These are phyloP conservation scores for Eurypyga helias DNA, from an alignment of 2,113 vertebrate genomes.

Conservation along the genomic window DNA sequence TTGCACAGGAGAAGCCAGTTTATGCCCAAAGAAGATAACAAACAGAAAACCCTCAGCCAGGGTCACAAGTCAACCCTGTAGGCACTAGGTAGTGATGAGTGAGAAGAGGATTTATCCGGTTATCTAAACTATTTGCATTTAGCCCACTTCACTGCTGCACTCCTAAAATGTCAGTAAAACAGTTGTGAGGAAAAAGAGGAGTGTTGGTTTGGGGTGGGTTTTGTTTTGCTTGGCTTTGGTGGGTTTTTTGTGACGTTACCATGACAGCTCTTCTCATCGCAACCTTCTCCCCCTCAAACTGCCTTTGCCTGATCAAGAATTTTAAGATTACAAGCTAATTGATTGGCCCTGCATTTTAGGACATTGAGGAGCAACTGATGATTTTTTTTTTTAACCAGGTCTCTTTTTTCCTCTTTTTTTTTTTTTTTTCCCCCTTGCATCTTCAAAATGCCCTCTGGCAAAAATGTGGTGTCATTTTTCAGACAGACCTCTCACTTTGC, in stretches of 20 bases:
- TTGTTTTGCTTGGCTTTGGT: background rate
- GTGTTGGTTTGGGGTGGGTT: background rate
- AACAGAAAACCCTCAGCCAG: background rate
- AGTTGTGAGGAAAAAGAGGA: background rate
- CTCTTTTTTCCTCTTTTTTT: background rate
- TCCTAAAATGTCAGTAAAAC: background rate
- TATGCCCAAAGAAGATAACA: background rate
- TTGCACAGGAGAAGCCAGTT: background rate
- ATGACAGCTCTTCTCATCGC: background rate
- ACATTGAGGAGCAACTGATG: background rate
- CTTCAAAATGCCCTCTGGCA: background rate
- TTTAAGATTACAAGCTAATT: background rate
- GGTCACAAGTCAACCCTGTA: background rate
- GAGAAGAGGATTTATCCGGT: background rate
- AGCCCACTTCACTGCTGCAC: background rate
- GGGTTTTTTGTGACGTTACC: background rate
- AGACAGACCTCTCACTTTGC: background rate
- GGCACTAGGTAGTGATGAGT: background rate
- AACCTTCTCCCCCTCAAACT: background rate
- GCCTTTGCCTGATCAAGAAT: background rate
- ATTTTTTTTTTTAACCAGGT: background rate
- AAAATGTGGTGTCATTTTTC: background rate
- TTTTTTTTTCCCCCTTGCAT: background rate
- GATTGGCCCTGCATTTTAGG: background rate
- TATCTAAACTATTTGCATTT: background rate